A percentile compares a stretch with the other conserved stretches of the same genome.
Evolutionary conservation across 2,888 invertebrate species (phyloP).

Genomic region (Acanthacorydalis orientalis): DNA sequence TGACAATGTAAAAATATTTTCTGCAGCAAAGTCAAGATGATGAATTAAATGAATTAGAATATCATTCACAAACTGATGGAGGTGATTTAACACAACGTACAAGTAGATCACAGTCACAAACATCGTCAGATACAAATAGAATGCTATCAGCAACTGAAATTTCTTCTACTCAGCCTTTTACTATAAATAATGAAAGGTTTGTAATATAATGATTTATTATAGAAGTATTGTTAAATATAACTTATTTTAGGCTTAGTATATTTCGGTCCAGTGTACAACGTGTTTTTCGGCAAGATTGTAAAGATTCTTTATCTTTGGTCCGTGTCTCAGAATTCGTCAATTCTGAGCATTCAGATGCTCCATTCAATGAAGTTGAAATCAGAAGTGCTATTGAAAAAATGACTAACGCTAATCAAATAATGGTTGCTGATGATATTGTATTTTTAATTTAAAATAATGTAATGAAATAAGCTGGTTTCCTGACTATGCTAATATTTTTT

Average conservation of each 20-base stretch:
- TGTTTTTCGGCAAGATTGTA: constrained; percentile 60
- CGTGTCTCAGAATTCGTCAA: constrained; percentile 50
- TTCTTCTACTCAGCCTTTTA: constrained; percentile 12
- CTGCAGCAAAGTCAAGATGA: constrained; percentile 2
- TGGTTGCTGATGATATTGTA: constrained; percentile 73
- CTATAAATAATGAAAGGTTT: constrained; percentile 25
- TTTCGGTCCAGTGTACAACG: constrained; percentile 62
- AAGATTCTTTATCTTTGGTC: constrained; percentile 52
- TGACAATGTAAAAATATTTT: background rate
- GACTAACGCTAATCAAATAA: constrained; percentile 82
- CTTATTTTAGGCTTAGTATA: constrained; percentile 31
- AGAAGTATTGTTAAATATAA: background rate
- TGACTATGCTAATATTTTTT: no score
- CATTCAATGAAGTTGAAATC: constrained; percentile 53
- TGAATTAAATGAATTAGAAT: constrained; percentile 17
- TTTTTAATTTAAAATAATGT: constrained; percentile 62
- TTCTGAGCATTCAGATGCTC: constrained; percentile 35
- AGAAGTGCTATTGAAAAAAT: constrained; percentile 62
- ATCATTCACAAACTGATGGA: constrained; percentile 18
- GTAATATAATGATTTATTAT: constrained; percentile 9
- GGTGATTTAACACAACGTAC: constrained; percentile 23
- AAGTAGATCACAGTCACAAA: constrained; percentile 3
- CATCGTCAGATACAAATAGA: constrained; percentile 3
- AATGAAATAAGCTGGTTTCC: no score
- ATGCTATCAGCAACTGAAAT: constrained; percentile 11